Evolutionary conservation across 2,797 vertebrate genomes (phyloP).

Genomic region (Euthynnus affinis): DNA sequence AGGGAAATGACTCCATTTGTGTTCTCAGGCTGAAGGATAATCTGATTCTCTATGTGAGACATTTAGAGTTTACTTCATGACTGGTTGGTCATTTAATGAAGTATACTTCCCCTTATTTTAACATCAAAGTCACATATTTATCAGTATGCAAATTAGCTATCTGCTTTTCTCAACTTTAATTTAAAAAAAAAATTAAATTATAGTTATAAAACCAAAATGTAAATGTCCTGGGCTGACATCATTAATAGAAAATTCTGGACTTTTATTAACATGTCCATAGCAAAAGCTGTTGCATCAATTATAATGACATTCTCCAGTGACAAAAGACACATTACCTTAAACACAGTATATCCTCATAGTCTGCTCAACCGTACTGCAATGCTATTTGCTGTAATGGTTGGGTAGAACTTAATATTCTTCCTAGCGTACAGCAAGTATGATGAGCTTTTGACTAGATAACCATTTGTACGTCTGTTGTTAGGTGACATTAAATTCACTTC

Average conservation of each 20-base stretch:
- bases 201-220: neutral
- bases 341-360: neutral
- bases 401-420: too few relatives aligned
- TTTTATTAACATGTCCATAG: neutral
- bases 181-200: too few relatives aligned
- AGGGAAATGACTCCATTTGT: neutral
- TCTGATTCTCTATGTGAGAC: neutral
- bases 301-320: neutral
- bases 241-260: neutral
- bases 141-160: neutral
- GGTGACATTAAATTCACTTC: neutral
- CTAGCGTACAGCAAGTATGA: neutral
- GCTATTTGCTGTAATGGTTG: neutral
- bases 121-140: neutral
- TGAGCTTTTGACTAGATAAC: neutral
- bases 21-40: neutral
- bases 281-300: neutral
- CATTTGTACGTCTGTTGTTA: neutral
- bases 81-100: neutral
- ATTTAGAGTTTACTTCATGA: neutral
- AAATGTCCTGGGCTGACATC: neutral
- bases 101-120: neutral
- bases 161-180: neutral
- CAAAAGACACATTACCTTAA: neutral
- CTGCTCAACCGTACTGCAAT: neutral